These are phyloP conservation scores for Ptyas mucosa DNA, from an alignment of 2,113 vertebrate genomes.

Conservation along the genomic window DNA sequence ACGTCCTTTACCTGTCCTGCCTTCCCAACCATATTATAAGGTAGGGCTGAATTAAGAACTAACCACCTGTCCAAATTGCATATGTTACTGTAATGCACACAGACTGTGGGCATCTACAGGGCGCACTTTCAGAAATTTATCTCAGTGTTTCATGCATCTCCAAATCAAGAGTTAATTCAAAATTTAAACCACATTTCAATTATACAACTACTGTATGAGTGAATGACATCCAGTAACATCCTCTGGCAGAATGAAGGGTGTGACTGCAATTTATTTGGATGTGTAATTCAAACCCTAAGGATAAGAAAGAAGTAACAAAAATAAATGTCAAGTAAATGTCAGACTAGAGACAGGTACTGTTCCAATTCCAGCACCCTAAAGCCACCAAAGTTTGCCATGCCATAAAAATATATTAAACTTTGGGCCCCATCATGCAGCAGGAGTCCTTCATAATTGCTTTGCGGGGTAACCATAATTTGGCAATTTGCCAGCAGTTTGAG, in stretches of 20 bases:
- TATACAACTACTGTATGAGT: not conserved
- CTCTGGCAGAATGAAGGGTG: not conserved
- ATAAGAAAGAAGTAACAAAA: not conserved
- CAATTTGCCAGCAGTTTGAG: not conserved
- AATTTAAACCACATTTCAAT: conserved; percentile 17
- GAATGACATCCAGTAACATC: not conserved
- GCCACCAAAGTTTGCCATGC: not conserved
- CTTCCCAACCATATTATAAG: not conserved
- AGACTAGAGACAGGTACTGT: not conserved
- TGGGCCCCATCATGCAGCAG: not conserved
- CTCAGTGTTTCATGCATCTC: conserved; percentile 12
- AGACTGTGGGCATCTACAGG: not conserved
- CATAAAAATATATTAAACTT: not conserved
- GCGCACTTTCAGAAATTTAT: not conserved
- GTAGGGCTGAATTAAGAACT: not conserved
- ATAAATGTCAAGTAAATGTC: not conserved
- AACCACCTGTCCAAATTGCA: not conserved
- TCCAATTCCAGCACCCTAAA: not conserved
- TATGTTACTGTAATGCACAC: rapidly evolving
- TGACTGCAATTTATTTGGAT: not conserved
- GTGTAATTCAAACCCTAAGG: not conserved
- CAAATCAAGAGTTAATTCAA: conserved; percentile 30
- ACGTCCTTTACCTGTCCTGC: too few species aligned
- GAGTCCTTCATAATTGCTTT: not conserved
- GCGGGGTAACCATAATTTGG: not conserved